Base-by-base conservation (phyloP, 2,113 vertebrate species). In the Australoheros scitulus region DNA sequence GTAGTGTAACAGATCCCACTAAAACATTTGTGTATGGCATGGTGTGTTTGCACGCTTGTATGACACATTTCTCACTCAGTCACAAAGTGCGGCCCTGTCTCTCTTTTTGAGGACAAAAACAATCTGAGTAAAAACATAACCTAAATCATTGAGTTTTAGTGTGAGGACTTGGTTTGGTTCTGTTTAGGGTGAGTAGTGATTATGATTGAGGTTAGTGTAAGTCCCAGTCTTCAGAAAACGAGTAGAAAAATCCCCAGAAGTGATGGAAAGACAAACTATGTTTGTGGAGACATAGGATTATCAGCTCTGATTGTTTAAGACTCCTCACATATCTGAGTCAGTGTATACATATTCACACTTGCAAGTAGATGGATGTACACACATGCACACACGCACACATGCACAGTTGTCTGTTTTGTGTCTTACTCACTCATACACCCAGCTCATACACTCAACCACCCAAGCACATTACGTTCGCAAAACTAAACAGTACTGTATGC, bases 241-340 rank as follows among this genome's bases (percentile, higher is more conserved):
- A 36, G 18, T 61, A 8, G 22, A 34, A 79, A 32, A 24, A 7
- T 38, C 32, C 22, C 58, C 55, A 22, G 20, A 80, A 36, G n/a
- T 76, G 26, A 50, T n/a, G 2, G 55, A 76, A 76, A 64, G 38
- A 26, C 20, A 60, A 29, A 6, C 20, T 56, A 57, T 80, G 56
- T 32, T 34, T 61, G 64, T 61, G 26, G 58, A 18, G 32, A 52
- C 8, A 17, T 63, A 57, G 61, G 84, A 84, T 88, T 77, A 89
- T 77, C 77, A 64, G 59, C 60, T 80, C 70, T 50, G 56, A 72
- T 64, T 76, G 70, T 76, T 41, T 80, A 75, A 84, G 22, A 84
- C 78, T 81, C 82, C 72, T 56, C 63, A 61, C 83, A 89, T 86
- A 61, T 81, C 61, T 76, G 58, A 84, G 88, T 87, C 74, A 87